Evolutionary conservation across 1,140 invertebrate genomes (phyloP), one percentile per base, ranked within the genome.

Genomic region (Liolophura sinensis): DNA sequence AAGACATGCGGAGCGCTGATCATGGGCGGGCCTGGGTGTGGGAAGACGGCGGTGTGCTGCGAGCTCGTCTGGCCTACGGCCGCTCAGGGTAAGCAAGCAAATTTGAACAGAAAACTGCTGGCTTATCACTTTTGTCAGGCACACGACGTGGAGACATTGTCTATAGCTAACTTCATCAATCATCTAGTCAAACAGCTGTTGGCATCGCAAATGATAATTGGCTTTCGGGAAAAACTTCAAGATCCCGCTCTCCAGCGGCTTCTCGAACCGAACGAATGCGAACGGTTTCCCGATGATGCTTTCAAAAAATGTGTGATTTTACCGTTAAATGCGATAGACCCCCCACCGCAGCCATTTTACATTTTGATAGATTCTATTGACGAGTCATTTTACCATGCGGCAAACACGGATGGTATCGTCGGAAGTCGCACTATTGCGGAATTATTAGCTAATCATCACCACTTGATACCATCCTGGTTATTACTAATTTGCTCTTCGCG

Each of bases 291-390:
- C 0, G 95, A 97, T 74, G 93, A 95, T 74, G 93, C 93, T 50
- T 91, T 98, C 72, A 94, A 94, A 69, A 91, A 93, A 77, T 92
- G 92, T 0, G 86, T 98, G 0, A 85, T 97, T 12, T 66, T 74
- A 47, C 82, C 82, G 0, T 92, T 96, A 78, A 93, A 93, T 0
- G 80, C 96, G 15, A 80, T 89, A 92, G 1, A 92, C 92, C 69
- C 91, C 90, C 49, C 87, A 76, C n/a, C 92, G 91, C 3, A 94
- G 70, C 91, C 91, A 56, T 91, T 92, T 22, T 87, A 96, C 64
- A 90, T 96, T 73, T 81, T 97, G 14, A 93, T 97, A 0, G 95
- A 98, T 78, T 96, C 93, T 0, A 92, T 97, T 24, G 95, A 97
- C 80, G 94, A 96, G 79, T 90, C 85, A 7, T 84, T 40, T 40